Conservation (phyloP, 2,113 vertebrate genomes). For the Macaca fascicularis region T2T-MFA8v1.1 NC_088388.1:101021501-101022000, state of each 20-base stretch:
- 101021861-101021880: not conserved
- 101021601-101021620: not conserved
- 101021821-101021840: not conserved
- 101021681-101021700: not conserved
- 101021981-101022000: not conserved
- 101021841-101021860: not conserved
- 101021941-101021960: not conserved
- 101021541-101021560: not conserved
- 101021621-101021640: not conserved
- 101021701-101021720: conserved; percentile 37
- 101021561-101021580: not conserved
- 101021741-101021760: not conserved
- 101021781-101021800: not conserved
- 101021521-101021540: not conserved
- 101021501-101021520: not conserved
- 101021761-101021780: not conserved
- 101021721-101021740: not conserved
- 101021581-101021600: not conserved
- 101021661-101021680: not conserved
- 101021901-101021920: not conserved
- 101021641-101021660: not conserved
- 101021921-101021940: not conserved
- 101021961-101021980: conserved; percentile 2
- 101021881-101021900: not conserved
- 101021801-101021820: not conserved